Evolutionary conservation across 2,797 vertebrate species (phyloP).

Genomic region (Danio jaintianensis): DNA sequence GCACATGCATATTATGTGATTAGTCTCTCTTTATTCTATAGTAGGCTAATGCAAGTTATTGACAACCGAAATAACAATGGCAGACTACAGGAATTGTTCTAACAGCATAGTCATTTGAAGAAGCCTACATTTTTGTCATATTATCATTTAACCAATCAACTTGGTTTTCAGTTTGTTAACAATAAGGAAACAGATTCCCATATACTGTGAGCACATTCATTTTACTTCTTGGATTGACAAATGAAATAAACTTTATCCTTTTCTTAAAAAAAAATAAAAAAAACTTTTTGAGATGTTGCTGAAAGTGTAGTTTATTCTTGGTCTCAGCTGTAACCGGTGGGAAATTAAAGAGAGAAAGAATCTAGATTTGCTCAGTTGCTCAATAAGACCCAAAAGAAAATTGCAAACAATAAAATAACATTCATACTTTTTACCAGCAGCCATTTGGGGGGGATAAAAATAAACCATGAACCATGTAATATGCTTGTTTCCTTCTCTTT

Average conservation of each 20-base stretch:
- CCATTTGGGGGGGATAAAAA: background rate
- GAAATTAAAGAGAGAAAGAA: constrained; percentile 15
- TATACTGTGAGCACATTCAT: background rate
- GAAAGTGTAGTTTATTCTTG: background rate
- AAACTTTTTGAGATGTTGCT: background rate
- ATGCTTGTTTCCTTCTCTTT: background rate
- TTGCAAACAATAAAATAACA: constrained; percentile 20
- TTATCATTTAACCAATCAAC: too few relatives aligned
- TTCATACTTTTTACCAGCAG: background rate
- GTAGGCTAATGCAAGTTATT: too few relatives aligned
- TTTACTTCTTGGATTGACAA: background rate
- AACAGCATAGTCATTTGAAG: too few relatives aligned
- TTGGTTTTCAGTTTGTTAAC: background rate
- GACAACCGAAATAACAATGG: too few relatives aligned
- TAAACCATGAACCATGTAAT: background rate
- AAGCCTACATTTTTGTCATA: too few relatives aligned
- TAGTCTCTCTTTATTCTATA: too few relatives aligned
- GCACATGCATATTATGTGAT: too few relatives aligned
- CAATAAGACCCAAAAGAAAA: constrained; percentile 16
- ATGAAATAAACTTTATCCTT: background rate
- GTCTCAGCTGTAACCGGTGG: background rate
- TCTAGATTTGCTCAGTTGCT: constrained; percentile 6
- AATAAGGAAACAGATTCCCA: background rate
- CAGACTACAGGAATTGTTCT: too few relatives aligned
- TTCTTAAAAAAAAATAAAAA: too few relatives aligned